Evolutionary conservation across 2,113 vertebrate species (phyloP), one percentile per base, ranked within the genome.

Genomic region (Monarcha castaneiventris): DNA sequence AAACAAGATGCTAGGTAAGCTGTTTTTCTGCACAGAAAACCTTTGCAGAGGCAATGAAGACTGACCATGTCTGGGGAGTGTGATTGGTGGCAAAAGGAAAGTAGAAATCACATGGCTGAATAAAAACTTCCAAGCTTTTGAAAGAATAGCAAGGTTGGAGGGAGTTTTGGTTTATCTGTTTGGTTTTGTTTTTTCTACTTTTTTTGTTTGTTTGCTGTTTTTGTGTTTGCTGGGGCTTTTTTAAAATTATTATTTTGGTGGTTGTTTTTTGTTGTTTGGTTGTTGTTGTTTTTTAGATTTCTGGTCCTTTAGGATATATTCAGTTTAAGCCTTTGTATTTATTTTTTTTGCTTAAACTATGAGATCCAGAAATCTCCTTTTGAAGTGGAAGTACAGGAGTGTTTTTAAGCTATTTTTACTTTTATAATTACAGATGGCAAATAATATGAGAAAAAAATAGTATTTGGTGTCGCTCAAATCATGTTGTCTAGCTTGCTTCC

Each of bases 191-290:
- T 30, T 23, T 32, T 26, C 2, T 11, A 23, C 23, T 49, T 23
- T n/a, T 26, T 2, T 11, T 27, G 11, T 49, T 46, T 46, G 1
- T 3, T 58, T 62, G 41, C 15, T 71, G 18, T 3, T 8, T 62
- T 62, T 62, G 5, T n/a, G 5, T 48, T 20, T 0, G 1, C 13
- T 41, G 30, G 1, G 13, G 0, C 14, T 39, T 44, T 44, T n/a
- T 15, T 37, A 46, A 46, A 46, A 30, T 46, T 51, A 54, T n/a
- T 23, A 17, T 35, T 66, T 59, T 67, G 17, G 4, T 29, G 3
- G 9, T 25, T 25, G 26, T 4, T 41, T 76, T 69, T n/a, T 76
- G 9, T 30, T 66, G 11, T 15, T 30, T 39, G 29, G 44, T 49
- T 46, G 7, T 25, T 46, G 7, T 29, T 77, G 29, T 26, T 15